Evolutionary conservation across 2,113 vertebrate genomes (phyloP).

Genomic region (Daubentonia madagascariensis): DNA sequence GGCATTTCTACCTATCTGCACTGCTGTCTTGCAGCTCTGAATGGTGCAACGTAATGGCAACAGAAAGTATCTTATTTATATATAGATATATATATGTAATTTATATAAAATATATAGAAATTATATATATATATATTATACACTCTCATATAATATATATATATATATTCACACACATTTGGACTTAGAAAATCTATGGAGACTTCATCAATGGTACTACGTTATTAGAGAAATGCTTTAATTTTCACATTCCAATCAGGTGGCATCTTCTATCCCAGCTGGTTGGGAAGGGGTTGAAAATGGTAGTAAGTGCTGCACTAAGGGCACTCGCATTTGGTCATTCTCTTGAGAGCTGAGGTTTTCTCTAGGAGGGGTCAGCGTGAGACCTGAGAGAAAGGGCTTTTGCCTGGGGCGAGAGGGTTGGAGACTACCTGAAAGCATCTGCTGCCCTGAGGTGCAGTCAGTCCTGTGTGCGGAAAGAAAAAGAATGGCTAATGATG

Average conservation of each 20-base stretch:
- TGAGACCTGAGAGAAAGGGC: slow-evolving; percentile 72
- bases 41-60: slow-evolving; percentile 67
- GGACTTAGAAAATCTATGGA: slow-evolving; percentile 82
- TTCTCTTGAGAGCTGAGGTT: slow-evolving; percentile 62
- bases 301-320: slow-evolving; percentile 57
- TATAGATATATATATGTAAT: slow-evolving; percentile 87
- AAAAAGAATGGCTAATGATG: slow-evolving; percentile 87
- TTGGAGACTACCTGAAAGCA: neutral
- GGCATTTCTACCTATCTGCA: slow-evolving; percentile 73
- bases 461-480: slow-evolving; percentile 27
- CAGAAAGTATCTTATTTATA: slow-evolving; percentile 87
- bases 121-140: slow-evolving; percentile 86
- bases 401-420: neutral
- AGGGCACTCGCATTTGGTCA: slow-evolving; percentile 41
- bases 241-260: slow-evolving; percentile 76
- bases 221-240: slow-evolving; percentile 79
- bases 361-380: slow-evolving; percentile 47
- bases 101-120: slow-evolving; percentile 87
- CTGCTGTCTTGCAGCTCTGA: slow-evolving; percentile 74
- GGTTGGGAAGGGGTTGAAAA: slow-evolving; percentile 83
- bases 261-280: slow-evolving; percentile 65
- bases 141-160: slow-evolving; percentile 79
- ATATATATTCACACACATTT: slow-evolving; percentile 73
- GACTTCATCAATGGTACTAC: slow-evolving; percentile 80
- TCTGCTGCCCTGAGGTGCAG: slow-evolving; percentile 30